Evolutionary conservation across 1,140 invertebrate genomes (phyloP).

Genomic region (Olivierus martensii): DNA sequence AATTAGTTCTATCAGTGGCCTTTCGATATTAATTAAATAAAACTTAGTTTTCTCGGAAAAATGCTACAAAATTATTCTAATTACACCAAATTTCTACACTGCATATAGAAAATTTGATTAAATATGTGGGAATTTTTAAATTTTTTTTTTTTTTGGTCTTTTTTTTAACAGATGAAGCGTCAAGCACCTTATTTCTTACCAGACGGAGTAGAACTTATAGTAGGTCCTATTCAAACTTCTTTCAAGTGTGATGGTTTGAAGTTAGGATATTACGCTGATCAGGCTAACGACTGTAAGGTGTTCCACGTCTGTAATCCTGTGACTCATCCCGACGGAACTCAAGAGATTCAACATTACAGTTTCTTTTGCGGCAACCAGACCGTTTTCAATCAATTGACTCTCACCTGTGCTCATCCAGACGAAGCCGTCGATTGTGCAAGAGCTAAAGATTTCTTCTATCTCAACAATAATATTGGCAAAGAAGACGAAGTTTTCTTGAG

Average conservation of each 20-base stretch:
- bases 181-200: conserved; percentile 19
- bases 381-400: conserved; percentile 64
- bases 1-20: no score
- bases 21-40: no score
- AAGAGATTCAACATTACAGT: conserved; percentile 41
- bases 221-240: conserved; percentile 7
- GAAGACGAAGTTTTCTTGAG: conserved; percentile 17
- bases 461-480: conserved; percentile 22
- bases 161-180: conserved; percentile 9
- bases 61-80: no score
- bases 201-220: conserved; percentile 21
- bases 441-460: conserved; percentile 25
- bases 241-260: conserved; percentile 13
- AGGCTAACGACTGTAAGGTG: conserved; percentile 18
- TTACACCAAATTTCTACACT: no score
- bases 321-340: conserved; percentile 11
- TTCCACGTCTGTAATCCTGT: conserved; percentile 27
- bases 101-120: no score
- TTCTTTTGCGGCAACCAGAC: conserved; percentile 76
- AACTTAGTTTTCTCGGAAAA: no score
- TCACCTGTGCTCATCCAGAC: conserved; percentile 25
- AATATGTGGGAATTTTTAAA: no score
- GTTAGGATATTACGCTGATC: conserved; percentile 20
- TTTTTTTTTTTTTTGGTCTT: no score
- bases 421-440: conserved; percentile 26